Conservation (phyloP, 1,140 invertebrate species). For the Drosophila sp. region DNA sequence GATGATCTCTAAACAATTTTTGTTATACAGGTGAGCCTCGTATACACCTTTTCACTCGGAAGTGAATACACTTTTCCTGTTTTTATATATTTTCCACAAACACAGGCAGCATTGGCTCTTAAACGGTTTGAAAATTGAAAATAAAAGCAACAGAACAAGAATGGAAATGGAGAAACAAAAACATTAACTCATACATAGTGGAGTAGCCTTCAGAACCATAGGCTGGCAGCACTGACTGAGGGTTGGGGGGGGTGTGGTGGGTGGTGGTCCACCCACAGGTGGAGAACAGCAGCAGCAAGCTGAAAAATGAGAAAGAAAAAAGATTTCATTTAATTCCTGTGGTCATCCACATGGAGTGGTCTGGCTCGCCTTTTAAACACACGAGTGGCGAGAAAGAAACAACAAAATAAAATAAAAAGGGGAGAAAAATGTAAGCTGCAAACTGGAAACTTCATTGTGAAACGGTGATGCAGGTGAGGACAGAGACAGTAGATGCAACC, state of each 20-base stretch:
- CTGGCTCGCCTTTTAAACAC: slow-evolving; percentile 63
- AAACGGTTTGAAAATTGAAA: slow-evolving; percentile 52
- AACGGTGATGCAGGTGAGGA: slow-evolving; percentile 13
- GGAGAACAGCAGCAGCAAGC: slow-evolving; percentile 19
- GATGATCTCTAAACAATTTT: too few species aligned
- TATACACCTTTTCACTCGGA: background rate
- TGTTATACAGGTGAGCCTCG: too few species aligned
- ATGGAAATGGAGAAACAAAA: slow-evolving; percentile 34
- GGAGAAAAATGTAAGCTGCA: slow-evolving; percentile 20
- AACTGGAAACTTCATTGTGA: slow-evolving; percentile 32
- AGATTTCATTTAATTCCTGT: slow-evolving; percentile 77
- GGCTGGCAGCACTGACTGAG: slow-evolving; percentile 43
- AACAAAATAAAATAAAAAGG: slow-evolving; percentile 20
- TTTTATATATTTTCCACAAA: slow-evolving; percentile 56
- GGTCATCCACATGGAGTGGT: slow-evolving; percentile 73
- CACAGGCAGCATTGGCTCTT: slow-evolving; percentile 60
- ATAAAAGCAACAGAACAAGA: slow-evolving; percentile 39
- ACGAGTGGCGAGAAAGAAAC: slow-evolving; percentile 53
- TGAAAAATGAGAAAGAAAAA: slow-evolving; percentile 38
- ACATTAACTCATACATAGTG: slow-evolving; percentile 24
- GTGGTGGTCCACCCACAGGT: slow-evolving; percentile 14
- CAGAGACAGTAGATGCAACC: slow-evolving; percentile 23
- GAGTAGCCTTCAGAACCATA: slow-evolving; percentile 21
- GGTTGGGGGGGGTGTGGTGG: too few species aligned
- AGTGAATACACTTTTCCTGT: slow-evolving; percentile 35